Evolutionary conservation across 2,888 invertebrate species (phyloP).

Genomic region (Netelia virgata): DNA sequence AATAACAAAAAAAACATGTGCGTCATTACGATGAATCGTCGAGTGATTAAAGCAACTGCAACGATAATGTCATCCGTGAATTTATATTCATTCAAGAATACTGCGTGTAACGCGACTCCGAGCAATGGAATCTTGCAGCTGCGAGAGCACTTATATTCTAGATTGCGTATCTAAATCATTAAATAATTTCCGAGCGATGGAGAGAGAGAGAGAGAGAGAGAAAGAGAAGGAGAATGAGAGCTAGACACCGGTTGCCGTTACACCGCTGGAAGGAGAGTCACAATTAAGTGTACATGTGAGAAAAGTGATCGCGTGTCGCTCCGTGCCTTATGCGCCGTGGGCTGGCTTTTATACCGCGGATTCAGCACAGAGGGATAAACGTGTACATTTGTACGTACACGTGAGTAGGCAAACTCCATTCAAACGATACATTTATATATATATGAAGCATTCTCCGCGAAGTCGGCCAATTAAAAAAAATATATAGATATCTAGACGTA

Average conservation of each 20-base stretch:
- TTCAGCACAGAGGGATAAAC: constrained; percentile 4
- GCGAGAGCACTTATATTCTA: constrained; percentile 5
- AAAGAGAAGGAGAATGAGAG: not conserved
- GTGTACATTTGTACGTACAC: constrained; percentile 11
- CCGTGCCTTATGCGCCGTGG: constrained; percentile 4
- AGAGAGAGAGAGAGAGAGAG: not conserved
- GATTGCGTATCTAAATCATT: constrained; percentile 44
- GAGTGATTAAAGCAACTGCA: not conserved
- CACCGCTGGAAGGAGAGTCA: constrained; percentile 5
- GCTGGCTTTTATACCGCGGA: not conserved
- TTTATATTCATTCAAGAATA: constrained; percentile 6
- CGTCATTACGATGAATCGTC: constrained; percentile 11
- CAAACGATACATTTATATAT: not conserved
- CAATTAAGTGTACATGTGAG: constrained; percentile 46
- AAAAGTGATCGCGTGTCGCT: constrained; percentile 59
- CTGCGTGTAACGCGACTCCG: constrained; percentile 25
- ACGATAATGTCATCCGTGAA: constrained; percentile 7
- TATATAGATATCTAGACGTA: too few species aligned
- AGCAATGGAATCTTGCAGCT: constrained; percentile 13
- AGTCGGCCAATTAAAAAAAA: too few species aligned
- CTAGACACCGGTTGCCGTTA: not conserved
- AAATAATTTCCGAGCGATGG: constrained; percentile 51
- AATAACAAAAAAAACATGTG: not conserved
- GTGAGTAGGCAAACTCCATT: constrained; percentile 13
- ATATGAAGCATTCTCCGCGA: not conserved